phyloP scores from a whole-genome alignment of 2,888 invertebrate species.

The Scaptomyza caliginosa region DNA sequence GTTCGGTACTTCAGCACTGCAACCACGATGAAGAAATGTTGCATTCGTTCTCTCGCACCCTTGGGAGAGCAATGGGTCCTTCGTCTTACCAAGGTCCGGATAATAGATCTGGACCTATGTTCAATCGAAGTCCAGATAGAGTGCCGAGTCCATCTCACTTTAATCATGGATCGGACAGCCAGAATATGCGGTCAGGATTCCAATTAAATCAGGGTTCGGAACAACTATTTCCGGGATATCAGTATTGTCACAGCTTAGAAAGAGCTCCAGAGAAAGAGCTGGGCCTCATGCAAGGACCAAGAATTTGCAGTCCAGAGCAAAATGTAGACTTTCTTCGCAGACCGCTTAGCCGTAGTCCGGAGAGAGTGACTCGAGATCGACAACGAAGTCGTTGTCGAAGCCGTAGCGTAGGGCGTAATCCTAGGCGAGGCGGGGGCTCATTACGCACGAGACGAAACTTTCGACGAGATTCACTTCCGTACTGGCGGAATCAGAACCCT shows the following conservation, averaged over 20 bases:
- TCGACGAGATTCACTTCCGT: background rate
- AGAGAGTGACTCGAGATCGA: background rate
- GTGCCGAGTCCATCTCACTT: background rate
- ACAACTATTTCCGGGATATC: background rate
- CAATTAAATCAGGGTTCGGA: background rate
- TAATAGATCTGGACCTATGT: background rate
- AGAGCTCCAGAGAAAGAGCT: no score
- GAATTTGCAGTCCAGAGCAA: background rate
- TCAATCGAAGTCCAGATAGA: background rate
- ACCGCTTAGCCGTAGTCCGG: background rate
- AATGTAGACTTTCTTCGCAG: background rate
- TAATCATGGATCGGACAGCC: background rate
- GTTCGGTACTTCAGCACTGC: background rate
- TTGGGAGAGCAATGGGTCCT: background rate
- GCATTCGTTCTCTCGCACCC: background rate
- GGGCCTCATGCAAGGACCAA: background rate
- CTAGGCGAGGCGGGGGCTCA: background rate
- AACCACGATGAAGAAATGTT: background rate
- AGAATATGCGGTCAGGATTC: background rate
- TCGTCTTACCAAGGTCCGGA: background rate
- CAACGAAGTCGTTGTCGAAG: slow-evolving; percentile 10
- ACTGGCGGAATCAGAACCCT: background rate
- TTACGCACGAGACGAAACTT: background rate
- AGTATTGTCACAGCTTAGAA: background rate
- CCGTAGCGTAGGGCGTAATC: slow-evolving; percentile 12